These are phyloP conservation scores for Halyomorpha halys DNA, from an alignment of 1,140 invertebrate species.

Conservation along the genomic window DNA sequence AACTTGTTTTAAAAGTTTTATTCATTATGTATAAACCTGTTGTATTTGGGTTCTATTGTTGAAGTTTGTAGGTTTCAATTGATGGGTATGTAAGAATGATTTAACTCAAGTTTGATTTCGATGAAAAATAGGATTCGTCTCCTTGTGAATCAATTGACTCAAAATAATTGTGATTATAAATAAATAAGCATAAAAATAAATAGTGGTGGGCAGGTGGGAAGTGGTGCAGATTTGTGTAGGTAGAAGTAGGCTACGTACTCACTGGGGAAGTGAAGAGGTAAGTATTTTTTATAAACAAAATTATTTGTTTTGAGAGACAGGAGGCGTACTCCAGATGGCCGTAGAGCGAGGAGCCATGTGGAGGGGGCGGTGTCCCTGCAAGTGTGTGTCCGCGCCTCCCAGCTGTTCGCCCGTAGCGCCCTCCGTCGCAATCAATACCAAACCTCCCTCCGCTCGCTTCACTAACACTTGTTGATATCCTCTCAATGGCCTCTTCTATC, in stretches of 20 bases:
- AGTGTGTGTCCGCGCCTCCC: constrained; percentile 5
- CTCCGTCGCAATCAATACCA: neutral
- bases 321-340: neutral
- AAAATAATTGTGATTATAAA: no score
- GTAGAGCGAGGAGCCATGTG: neutral
- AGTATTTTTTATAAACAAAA: no score
- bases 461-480: constrained; percentile 7
- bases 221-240: neutral
- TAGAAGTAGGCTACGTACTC: neutral
- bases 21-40: no score
- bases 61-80: no score
- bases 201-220: neutral
- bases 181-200: no score
- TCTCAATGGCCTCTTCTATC: no score
- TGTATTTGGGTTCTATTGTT: no score
- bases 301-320: neutral
- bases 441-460: neutral
- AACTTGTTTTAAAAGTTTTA: no score
- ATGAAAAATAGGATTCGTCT: no score
- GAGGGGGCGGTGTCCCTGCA: constrained; percentile 6
- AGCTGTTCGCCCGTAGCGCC: constrained; percentile 1
- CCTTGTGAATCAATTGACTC: no score
- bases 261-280: neutral
- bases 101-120: no score
- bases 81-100: no score